These are phyloP conservation scores for Hyles vespertilio DNA, from an alignment of 1,140 invertebrate genomes.

Conservation along the genomic window DNA sequence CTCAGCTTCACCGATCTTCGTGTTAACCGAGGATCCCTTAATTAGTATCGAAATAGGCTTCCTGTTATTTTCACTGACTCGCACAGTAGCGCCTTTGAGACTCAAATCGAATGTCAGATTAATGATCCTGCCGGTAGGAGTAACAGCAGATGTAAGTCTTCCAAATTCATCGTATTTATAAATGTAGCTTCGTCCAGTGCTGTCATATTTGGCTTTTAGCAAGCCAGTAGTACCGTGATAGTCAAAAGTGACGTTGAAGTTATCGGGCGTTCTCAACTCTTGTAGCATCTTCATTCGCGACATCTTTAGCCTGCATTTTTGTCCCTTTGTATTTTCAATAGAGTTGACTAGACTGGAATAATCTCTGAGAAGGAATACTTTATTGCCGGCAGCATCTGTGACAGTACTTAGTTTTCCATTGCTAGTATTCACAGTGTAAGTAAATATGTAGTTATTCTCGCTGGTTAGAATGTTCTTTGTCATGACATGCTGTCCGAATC, in stretches of 20 bases:
- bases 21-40: conserved; percentile 89
- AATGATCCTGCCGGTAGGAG: conserved; percentile 93
- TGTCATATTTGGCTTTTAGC: conserved; percentile 91
- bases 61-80: conserved; percentile 87
- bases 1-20: conserved; percentile 87
- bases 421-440: conserved; percentile 97
- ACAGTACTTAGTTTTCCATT: conserved; percentile 95
- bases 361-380: conserved; percentile 91
- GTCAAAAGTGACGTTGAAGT: conserved; percentile 94
- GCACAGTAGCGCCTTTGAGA: conserved; percentile 90
- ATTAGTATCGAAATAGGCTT: conserved; percentile 90
- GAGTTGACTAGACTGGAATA: conserved; percentile 93
- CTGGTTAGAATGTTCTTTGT: conserved; percentile 96
- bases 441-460: conserved; percentile 93
- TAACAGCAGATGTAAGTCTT: conserved; percentile 90
- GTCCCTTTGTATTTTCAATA: conserved; percentile 95
- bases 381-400: conserved; percentile 95
- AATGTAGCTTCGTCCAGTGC: conserved; percentile 92
- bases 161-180: conserved; percentile 98
- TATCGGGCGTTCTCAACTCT: conserved; percentile 91
- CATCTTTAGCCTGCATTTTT: conserved; percentile 93
- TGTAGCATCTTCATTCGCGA: conserved; percentile 92
- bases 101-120: conserved; percentile 91
- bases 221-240: conserved; percentile 94
- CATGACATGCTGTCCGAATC: conserved; percentile 95